Base-by-base conservation (phyloP, 2,888 invertebrate genomes). In the Andrena bicolor region DNA sequence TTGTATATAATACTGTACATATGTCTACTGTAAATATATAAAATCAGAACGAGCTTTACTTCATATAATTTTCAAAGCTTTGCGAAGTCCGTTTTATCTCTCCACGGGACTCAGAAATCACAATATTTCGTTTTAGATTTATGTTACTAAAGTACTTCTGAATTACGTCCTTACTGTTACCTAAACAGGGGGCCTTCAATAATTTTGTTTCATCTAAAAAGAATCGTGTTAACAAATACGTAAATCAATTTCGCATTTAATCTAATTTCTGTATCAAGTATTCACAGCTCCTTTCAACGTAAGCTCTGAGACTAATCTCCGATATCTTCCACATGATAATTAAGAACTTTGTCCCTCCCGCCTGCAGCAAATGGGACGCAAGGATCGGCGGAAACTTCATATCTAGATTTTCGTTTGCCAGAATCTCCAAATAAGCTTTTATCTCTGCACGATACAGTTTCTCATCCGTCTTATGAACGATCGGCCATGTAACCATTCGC, bases 251-350 rank as follows among this genome's bases (percentile, higher is more conserved):
- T 23, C 20, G 4, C 10, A 26, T 0, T 13, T 35, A 8, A 32
- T 73, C 32, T 4, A 41, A 41, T 1, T 41, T 41, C 41, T 5
- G 41, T 41, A 41, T 41, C 13, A 16, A 41, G 16, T 2, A 48
- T 81, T 41, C 75, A 85, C 86, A 20, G n/a, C 77, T 20, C n/a
- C 28, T 75, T 8, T 16, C 35, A 16, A 85, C 56, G 7, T 83
- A 81, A 64, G 76, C 20, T 61, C 90, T 88, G 16, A 93, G 70
- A 10, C 89, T 87, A 53, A 91, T 89, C 48, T 89, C 82, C 2
- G 93, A 93, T n/a, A 93, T 81, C 78, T 90, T 91, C 89, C 90
- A 91, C 92, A 93, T 93, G 8, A 93, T 90, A 28, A 75, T 87
- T 13, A 89, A 85, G 66, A 93, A 91, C 80, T 90, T 93, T 3